phyloP scores from a whole-genome alignment of 2,888 invertebrate species.

The Drosophila planitibia region DNA sequence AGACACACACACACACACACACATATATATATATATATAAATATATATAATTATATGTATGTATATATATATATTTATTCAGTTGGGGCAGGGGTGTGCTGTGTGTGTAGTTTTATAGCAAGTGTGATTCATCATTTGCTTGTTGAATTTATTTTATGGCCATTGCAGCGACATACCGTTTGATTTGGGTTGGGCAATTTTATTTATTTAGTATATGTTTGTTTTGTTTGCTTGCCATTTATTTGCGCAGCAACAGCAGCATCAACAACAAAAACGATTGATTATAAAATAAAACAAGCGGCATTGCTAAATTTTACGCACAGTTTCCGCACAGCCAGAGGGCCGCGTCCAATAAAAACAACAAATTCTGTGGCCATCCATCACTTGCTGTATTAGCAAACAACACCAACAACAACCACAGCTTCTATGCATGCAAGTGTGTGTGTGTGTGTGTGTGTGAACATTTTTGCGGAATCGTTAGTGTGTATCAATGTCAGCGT shows the following conservation, averaged over 20 bases:
- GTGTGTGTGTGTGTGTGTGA: constrained; percentile 5
- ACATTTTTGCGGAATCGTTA: constrained; percentile 26
- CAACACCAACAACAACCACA: constrained; percentile 10
- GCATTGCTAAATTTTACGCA: constrained; percentile 58
- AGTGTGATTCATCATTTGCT: constrained; percentile 47
- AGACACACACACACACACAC: background rate
- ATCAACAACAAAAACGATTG: constrained; percentile 39
- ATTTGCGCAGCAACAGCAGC: constrained; percentile 32
- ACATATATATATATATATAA: background rate
- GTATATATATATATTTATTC: background rate
- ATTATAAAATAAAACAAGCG: constrained; percentile 54
- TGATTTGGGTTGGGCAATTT: constrained; percentile 23
- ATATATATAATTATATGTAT: background rate
- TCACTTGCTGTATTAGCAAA: constrained; percentile 45
- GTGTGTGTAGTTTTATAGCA: constrained; percentile 18
- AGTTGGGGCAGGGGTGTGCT: background rate
- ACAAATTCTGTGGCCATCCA: constrained; percentile 53
- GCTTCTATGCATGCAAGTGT: background rate
- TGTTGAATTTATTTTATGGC: constrained; percentile 46
- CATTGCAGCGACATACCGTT: constrained; percentile 46
- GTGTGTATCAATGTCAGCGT: constrained; percentile 56
- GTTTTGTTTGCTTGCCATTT: constrained; percentile 37
- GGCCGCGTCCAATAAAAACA: constrained; percentile 6
- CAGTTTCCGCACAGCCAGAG: constrained; percentile 42
- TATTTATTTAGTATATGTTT: constrained; percentile 39